phyloP scores from a whole-genome alignment of 2,888 invertebrate genomes.

The Mesorhabditis belari region DNA sequence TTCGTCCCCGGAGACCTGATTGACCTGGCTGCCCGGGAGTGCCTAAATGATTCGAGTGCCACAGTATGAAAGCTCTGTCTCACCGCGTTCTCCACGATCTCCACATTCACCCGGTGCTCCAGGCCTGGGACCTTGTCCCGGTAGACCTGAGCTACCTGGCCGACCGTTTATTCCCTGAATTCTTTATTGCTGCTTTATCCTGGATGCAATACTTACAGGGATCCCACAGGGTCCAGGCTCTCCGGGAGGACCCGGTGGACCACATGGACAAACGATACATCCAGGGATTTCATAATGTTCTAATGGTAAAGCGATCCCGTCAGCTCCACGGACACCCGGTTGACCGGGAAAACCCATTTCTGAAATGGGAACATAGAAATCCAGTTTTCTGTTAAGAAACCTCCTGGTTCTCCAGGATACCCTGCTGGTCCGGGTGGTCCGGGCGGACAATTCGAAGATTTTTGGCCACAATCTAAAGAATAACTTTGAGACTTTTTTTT shows the following conservation, averaged over 20 bases:
- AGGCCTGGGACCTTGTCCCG: too few species aligned
- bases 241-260: neutral
- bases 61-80: too few species aligned
- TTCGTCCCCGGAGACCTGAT: too few species aligned
- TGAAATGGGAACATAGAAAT: neutral
- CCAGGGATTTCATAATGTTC: neutral
- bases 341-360: neutral
- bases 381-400: neutral
- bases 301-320: neutral
- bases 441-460: neutral
- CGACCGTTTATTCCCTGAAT: too few species aligned
- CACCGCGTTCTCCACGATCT: neutral
- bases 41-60: neutral
- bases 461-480: neutral
- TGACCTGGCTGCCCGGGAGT: neutral
- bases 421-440: neutral
- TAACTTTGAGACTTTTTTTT: neutral
- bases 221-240: neutral
- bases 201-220: neutral
- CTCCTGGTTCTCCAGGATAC: neutral
- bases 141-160: too few species aligned
- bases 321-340: neutral
- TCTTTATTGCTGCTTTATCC: too few species aligned
- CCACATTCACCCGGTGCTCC: neutral
- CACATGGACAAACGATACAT: neutral